Conservation (phyloP, 2,797 vertebrate genomes). For the Anabas testudineus region DNA sequence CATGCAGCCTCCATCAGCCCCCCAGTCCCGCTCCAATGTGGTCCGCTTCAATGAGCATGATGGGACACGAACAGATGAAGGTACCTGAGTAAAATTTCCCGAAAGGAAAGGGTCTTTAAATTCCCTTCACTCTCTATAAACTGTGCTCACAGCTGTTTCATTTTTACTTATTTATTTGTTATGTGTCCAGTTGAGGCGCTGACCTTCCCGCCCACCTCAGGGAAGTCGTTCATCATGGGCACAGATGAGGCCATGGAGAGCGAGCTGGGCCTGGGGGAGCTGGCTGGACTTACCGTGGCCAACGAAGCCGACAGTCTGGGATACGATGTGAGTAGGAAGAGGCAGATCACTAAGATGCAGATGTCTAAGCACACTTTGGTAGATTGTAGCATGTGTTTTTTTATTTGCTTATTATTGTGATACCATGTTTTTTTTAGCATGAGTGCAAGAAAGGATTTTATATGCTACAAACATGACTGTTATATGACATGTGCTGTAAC, state of each 20-base stretch:
- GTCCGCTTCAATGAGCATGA: conserved; percentile 93
- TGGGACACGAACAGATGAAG: conserved; percentile 94
- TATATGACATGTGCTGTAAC: no score
- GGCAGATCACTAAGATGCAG: no score
- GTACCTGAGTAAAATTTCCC: conserved; percentile 63
- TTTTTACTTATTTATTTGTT: conserved; percentile 15
- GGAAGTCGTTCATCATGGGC: conserved; percentile 97
- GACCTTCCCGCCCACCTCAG: conserved; percentile 96
- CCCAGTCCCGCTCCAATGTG: conserved; percentile 90
- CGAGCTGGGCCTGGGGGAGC: conserved; percentile 94
- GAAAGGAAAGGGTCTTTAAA: background rate
- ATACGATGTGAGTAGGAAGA: conserved; percentile 91
- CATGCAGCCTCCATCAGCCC: conserved; percentile 92
- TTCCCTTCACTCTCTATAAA: background rate
- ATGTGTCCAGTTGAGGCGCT: conserved; percentile 90
- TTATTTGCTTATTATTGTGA: no score
- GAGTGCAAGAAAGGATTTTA: no score
- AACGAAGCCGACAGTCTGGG: conserved; percentile 96
- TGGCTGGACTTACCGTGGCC: conserved; percentile 97
- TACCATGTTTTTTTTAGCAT: no score
- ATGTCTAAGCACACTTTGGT: no score
- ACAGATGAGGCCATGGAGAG: conserved; percentile 94
- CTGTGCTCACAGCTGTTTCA: background rate
- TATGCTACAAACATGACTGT: no score
- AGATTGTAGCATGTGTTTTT: background rate